Evolutionary conservation across 2,113 vertebrate species (phyloP), one percentile per base, ranked within the genome.

Genomic region (Mixornis gularis): DNA sequence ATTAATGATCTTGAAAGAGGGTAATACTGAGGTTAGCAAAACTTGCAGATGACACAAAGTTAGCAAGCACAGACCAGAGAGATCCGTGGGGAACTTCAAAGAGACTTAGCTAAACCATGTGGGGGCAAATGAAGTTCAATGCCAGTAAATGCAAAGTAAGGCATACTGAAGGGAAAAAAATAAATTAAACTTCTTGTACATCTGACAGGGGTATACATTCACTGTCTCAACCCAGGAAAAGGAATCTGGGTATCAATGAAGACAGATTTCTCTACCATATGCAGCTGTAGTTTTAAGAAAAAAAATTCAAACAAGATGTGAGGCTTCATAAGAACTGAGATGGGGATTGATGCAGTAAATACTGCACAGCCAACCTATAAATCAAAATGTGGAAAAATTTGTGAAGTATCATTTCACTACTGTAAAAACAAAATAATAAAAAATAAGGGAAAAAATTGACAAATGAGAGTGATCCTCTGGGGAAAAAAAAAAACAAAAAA

Each of bases 51-150:
- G 92, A 93, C 94, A 94, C 56, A 74, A 83, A 87, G 64, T 91
- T 95, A 92, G 90, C 77, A 64, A 93, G 88, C 86, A 90, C 3
- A 6, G 88, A 90, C 90, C 72, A 86, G 88, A 92, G 52, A 78
- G 36, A 87, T 79, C 85, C 6, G 0, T 83, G 85, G 90, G 82
- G 77, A 95, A 95, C 93, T 95, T 95, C 93, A 95, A 92, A 94
- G 90, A 86, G 40, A 44, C 60, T 91, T 90, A 83, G 41, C 36
- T 83, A 88, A 94, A 95, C 82, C 83, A 94, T 90, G 85, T 95
- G 93, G 77, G 93, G 93, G 93, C 88, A 95, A 90, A 95, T 60
- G 40, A 95, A 95, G 90, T 95, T 96, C 94, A 95, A 51, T 86
- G 83, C 73, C 88, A 93, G 89, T 90, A 96, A 94, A 92, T 93